phyloP scores from a whole-genome alignment of 2,888 invertebrate genomes.

The Lasiommata megera region DNA sequence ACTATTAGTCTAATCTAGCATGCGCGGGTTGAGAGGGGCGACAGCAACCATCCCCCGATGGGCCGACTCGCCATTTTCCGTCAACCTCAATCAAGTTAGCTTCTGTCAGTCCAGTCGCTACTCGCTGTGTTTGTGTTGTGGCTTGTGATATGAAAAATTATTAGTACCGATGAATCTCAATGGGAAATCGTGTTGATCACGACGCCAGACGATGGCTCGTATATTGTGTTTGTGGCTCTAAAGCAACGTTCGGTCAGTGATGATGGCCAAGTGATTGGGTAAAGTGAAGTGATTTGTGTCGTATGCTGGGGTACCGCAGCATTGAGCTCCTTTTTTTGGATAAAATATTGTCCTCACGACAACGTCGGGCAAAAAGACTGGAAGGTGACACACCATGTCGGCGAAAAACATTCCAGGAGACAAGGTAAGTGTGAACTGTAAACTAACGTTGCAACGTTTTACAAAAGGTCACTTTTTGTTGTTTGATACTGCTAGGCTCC shows the following conservation, averaged over 20 bases:
- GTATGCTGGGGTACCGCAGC: slow-evolving; percentile 77
- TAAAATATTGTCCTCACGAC: slow-evolving; percentile 71
- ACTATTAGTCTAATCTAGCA: slow-evolving; percentile 37
- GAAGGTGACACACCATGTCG: slow-evolving; percentile 84
- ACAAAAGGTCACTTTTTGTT: slow-evolving; percentile 54
- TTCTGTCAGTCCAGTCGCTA: slow-evolving; percentile 70
- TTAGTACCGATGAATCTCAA: slow-evolving; percentile 77
- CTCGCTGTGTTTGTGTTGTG: slow-evolving; percentile 74
- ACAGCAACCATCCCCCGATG: slow-evolving; percentile 40
- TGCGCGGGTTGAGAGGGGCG: slow-evolving; percentile 62
- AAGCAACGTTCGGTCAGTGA: slow-evolving; percentile 75
- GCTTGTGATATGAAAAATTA: slow-evolving; percentile 79
- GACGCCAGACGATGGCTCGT: slow-evolving; percentile 76
- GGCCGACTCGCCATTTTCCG: slow-evolving; percentile 65
- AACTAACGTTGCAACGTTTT: slow-evolving; percentile 26
- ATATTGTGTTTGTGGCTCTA: slow-evolving; percentile 76
- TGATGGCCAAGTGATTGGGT: slow-evolving; percentile 78
- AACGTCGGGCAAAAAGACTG: slow-evolving; percentile 69
- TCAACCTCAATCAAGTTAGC: slow-evolving; percentile 77
- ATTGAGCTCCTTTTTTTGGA: slow-evolving; percentile 78
- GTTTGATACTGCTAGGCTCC: slow-evolving; percentile 54
- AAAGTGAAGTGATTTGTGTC: slow-evolving; percentile 79
- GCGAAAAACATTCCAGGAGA: slow-evolving; percentile 91
- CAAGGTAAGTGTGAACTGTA: slow-evolving; percentile 84
- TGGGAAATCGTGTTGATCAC: slow-evolving; percentile 78